Conservation (phyloP, 1,140 invertebrate species). For the Zelostemma sp. region DNA sequence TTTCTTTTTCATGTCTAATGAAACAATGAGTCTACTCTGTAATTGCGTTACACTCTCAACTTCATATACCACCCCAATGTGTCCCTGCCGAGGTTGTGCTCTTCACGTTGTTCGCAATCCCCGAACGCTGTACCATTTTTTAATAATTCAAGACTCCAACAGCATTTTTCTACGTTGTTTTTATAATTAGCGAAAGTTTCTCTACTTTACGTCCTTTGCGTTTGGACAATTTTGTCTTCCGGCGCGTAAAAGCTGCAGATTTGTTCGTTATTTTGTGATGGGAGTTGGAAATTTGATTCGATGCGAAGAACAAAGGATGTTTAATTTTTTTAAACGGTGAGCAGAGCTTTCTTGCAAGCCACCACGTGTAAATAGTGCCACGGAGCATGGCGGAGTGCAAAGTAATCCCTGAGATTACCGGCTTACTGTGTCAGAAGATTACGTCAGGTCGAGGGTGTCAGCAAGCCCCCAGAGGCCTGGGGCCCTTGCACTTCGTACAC, state of each 20-base stretch:
- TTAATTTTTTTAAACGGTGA: constrained; percentile 46
- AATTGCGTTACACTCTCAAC: constrained; percentile 65
- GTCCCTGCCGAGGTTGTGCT: constrained; percentile 37
- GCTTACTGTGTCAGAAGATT: constrained; percentile 70
- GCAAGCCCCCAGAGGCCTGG: constrained; percentile 52
- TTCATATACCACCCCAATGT: constrained; percentile 41
- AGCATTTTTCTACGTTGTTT: background rate
- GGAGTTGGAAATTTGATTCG: too few species aligned
- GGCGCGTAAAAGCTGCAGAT: constrained; percentile 31
- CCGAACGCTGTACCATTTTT: constrained; percentile 16
- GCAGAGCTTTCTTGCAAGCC: constrained; percentile 51
- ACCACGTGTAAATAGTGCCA: constrained; percentile 58
- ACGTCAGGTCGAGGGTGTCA: constrained; percentile 69
- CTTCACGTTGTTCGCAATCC: constrained; percentile 28
- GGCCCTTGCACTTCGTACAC: constrained; percentile 35
- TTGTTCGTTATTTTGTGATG: background rate
- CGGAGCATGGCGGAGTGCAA: constrained; percentile 56
- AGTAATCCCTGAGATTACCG: constrained; percentile 69
- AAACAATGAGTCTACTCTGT: constrained; percentile 71
- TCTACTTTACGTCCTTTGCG: too few species aligned
- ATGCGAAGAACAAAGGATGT: constrained; percentile 8
- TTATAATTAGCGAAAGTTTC: too few species aligned
- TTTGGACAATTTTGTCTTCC: constrained; percentile 10
- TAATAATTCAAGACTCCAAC: constrained; percentile 11
- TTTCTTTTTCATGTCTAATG: constrained; percentile 70